Base-by-base conservation (phyloP, 2,113 vertebrate genomes). In the Polypterus senegalus region DNA sequence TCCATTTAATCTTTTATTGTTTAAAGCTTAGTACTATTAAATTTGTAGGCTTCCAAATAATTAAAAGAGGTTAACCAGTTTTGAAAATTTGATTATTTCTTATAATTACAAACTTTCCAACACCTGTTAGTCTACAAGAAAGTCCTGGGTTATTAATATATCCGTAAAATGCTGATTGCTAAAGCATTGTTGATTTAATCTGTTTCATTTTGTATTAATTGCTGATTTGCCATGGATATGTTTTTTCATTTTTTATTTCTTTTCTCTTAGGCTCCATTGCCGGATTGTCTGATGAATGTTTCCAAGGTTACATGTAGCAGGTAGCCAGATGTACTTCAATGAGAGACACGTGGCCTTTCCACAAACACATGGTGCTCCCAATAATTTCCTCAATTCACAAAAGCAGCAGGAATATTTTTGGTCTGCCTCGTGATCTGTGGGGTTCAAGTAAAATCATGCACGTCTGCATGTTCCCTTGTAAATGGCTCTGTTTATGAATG, bases 301-400 rank as follows among this genome's bases (percentile, higher is more conserved):
- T 66, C 67, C 69, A 46, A 68, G 71, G 74, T 62, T 57, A 72
- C 62, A 47, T 61, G 61, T 55, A 55, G 48, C 45, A 63, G 47
- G 49, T 61, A 3, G 47, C 55, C 64, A 69, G 66, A 49, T 67
- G 64, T 45, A 61, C 49, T 51, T 64, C 53, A 69, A 49, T 6
- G 48, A 70, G 55, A 62, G 67, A 63, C 54, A 44, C 4, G 1
- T 1, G 64, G 46, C 9, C 59, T 45, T 9, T 64, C 48, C 43
- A n/a, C 54, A 49, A 47, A n/a, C 49, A 57, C 2, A 55, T 67
- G 44, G 9, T 9, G 2, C 44, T 46, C 11, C 58, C 44, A 47
- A 57, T 49, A 49, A 61, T 69, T 27, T 56, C 65, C 48, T 64
- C 69, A 63, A 65, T 61, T 27, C 27, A 4, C 27, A 8, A 9